A percentile compares a stretch with the other conserved stretches of the same genome.
Conservation (phyloP, 2,888 invertebrate species). For the Dorcus hopei region DNA sequence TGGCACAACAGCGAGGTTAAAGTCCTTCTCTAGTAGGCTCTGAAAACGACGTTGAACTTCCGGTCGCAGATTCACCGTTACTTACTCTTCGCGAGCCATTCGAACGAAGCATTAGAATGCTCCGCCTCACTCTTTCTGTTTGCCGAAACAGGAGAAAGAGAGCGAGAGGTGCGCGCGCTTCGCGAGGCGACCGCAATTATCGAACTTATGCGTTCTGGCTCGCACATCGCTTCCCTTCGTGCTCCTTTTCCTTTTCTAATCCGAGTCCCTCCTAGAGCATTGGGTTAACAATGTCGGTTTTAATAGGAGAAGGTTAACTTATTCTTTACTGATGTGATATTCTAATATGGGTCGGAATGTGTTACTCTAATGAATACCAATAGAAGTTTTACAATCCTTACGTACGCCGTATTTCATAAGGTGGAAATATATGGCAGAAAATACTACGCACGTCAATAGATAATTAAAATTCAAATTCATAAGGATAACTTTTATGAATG, state of each 20-base stretch:
- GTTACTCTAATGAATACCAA: no score
- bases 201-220: constrained; percentile 15
- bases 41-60: constrained; percentile 19
- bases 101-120: constrained; percentile 4
- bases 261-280: constrained; percentile 23
- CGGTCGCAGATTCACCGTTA: constrained; percentile 20
- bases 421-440: no score
- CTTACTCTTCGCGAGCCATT: constrained; percentile 19
- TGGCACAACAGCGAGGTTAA: constrained; percentile 19
- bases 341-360: no score
- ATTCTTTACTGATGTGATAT: no score
- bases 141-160: background rate
- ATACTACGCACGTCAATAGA: no score
- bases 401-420: no score
- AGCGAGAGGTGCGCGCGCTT: background rate
- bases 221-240: constrained; percentile 6
- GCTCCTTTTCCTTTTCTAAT: constrained; percentile 22
- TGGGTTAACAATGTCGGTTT: constrained; percentile 28
- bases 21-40: constrained; percentile 11
- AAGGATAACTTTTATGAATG: no score
- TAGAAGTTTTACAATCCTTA: no score
- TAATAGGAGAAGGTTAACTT: constrained; percentile 13
- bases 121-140: background rate
- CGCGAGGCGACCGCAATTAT: constrained; percentile 10
- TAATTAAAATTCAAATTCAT: no score